Conservation (phyloP, 1,140 invertebrate genomes). For the Drosophila prosaltans region DNA sequence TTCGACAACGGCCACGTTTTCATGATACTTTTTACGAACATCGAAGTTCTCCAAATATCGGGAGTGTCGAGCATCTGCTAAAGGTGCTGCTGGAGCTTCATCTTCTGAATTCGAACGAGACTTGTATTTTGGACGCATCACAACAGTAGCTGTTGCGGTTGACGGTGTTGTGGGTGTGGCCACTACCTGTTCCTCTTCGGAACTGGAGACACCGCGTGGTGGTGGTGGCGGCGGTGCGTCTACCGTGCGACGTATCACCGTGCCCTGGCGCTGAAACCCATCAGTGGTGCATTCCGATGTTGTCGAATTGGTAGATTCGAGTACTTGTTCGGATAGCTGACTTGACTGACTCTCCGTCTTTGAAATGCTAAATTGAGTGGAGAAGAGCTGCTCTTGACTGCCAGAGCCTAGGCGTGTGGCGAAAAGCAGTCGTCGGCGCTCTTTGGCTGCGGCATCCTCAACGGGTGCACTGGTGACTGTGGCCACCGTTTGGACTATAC, state of each 20-base stretch:
- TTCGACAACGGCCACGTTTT: conserved; percentile 54
- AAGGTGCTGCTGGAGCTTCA: conserved; percentile 48
- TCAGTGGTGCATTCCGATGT: conserved; percentile 47
- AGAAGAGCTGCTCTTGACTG: conserved; percentile 83
- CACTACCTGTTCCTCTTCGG: conserved; percentile 50
- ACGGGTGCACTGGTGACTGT: conserved; percentile 51
- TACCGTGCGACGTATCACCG: conserved; percentile 57
- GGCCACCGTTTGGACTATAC: conserved; percentile 67
- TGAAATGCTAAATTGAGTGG: conserved; percentile 83
- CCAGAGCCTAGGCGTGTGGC: conserved; percentile 83
- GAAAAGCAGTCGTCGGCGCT: conserved; percentile 82
- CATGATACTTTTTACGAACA: conserved; percentile 77
- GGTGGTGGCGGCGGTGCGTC: conserved; percentile 22
- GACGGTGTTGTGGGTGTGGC: conserved; percentile 11
- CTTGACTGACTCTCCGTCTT: conserved; percentile 84
- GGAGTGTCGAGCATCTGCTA: conserved; percentile 68
- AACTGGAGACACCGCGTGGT: conserved; percentile 48
- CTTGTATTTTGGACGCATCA: conserved; percentile 65
- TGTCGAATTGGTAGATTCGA: conserved; percentile 51
- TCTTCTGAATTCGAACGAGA: conserved; percentile 76
- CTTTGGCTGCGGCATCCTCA: conserved; percentile 64
- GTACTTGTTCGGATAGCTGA: conserved; percentile 83
- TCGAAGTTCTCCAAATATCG: conserved; percentile 80
- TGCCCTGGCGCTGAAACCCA: conserved; percentile 70
- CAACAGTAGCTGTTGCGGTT: conserved; percentile 23